These are phyloP conservation scores for Anthopleura sola DNA, from an alignment of 64 coral and sea anemone genomes.

Conservation along the genomic window DNA sequence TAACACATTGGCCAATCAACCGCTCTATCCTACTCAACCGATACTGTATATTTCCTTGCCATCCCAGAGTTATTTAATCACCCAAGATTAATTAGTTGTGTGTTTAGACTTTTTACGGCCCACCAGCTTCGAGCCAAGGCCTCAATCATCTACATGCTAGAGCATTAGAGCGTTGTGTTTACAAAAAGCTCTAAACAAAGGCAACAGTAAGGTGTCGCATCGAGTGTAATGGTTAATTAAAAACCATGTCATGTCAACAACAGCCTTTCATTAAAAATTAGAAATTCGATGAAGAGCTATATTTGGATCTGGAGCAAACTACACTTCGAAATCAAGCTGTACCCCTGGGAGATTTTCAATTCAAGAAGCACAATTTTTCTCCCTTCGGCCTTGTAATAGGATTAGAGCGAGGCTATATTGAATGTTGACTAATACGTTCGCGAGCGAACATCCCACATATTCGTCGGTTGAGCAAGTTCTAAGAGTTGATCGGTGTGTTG, in stretches of 20 bases:
- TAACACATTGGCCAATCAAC: neutral
- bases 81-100: neutral
- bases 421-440: neutral
- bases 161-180: conserved; percentile 14
- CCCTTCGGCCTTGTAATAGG: conserved; percentile 17
- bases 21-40: neutral
- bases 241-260: conserved; percentile 64
- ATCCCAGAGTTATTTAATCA: neutral
- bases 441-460: neutral
- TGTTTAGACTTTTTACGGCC: conserved; percentile 5
- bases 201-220: conserved; percentile 3
- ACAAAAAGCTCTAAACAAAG: conserved; percentile 12
- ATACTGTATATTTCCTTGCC: neutral
- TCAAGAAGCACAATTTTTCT: neutral
- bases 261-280: conserved; percentile 54
- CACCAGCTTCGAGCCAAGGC: neutral
- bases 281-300: conserved; percentile 52
- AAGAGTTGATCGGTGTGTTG: neutral
- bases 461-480: neutral
- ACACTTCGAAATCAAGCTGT: neutral
- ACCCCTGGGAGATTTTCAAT: neutral
- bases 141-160: neutral
- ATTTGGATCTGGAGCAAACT: neutral
- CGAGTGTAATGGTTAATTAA: conserved; percentile 56
- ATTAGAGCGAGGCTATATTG: conserved; percentile 23